phyloP scores from a whole-genome alignment of 37 sponge, comb jelly and placozoan genomes.

The Petrosia ficiformis region DNA sequence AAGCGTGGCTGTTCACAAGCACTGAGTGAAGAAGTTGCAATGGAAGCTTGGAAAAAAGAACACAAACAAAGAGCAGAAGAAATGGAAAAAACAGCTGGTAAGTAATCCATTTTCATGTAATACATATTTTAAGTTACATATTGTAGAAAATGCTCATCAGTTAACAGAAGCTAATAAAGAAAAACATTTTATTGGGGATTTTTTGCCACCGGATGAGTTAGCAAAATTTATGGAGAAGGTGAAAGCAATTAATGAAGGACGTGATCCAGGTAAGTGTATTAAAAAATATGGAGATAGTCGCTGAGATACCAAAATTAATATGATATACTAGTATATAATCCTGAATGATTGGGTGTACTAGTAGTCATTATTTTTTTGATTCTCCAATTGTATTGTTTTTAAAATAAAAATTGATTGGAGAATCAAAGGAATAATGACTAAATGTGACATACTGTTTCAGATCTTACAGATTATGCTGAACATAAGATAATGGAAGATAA shows the following conservation, averaged over 20 bases:
- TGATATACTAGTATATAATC: background rate
- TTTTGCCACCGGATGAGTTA: slow-evolving; percentile 88
- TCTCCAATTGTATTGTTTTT: background rate
- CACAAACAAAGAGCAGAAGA: slow-evolving; percentile 84
- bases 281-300: background rate
- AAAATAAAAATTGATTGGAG: too few species aligned
- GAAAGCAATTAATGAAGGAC: slow-evolving; percentile 56
- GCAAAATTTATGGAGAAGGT: slow-evolving; percentile 82
- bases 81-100: slow-evolving; percentile 62
- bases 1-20: slow-evolving; percentile 13
- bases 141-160: slow-evolving; percentile 40
- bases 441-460: slow-evolving; percentile 10
- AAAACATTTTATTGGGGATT: slow-evolving; percentile 96
- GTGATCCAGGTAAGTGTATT: slow-evolving; percentile 30
- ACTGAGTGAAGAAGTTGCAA: too few species aligned
- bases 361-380: background rate
- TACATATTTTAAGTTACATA: background rate
- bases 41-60: too few species aligned
- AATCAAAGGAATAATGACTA: slow-evolving; percentile 20
- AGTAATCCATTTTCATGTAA: background rate
- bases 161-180: slow-evolving; percentile 72
- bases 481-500: slow-evolving; percentile 83
- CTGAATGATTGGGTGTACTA: background rate
- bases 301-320: background rate
- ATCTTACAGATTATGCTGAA: slow-evolving; percentile 60